These are phyloP conservation scores for Lates calcarifer DNA, from an alignment of 2,113 vertebrate genomes.

Conservation along the genomic window DNA sequence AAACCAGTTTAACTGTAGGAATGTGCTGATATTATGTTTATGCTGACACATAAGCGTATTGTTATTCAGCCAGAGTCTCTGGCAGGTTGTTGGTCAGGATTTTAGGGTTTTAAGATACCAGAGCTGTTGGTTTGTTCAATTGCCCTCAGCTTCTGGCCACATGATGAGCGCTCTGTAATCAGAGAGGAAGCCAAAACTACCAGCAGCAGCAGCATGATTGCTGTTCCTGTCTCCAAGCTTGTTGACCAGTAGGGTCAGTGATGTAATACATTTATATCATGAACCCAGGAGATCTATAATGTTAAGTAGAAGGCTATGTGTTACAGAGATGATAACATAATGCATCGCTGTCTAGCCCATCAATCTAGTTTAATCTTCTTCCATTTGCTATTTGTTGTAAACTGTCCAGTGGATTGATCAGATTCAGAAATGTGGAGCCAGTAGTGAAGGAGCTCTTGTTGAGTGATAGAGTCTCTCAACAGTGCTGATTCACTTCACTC, in stretches of 20 bases:
- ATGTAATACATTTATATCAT: conserved; percentile 32
- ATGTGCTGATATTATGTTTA: conserved; percentile 23
- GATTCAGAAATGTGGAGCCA: conserved; percentile 39
- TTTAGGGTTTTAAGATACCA: conserved; percentile 45
- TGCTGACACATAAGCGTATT: conserved; percentile 19
- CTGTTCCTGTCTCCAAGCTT: conserved; percentile 33
- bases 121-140: conserved; percentile 39
- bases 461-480: conserved; percentile 39
- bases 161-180: conserved; percentile 40
- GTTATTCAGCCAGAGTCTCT: conserved; percentile 13
- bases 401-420: conserved; percentile 47
- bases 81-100: conserved; percentile 24
- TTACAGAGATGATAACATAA: conserved; percentile 39
- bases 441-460: conserved; percentile 66
- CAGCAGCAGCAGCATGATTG: conserved; percentile 32
- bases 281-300: conserved; percentile 41
- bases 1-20: neutral
- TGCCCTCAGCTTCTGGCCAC: conserved; percentile 41
- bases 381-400: conserved; percentile 48
- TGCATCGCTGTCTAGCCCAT: conserved; percentile 44
- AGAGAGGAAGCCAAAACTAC: conserved; percentile 27
- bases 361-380: conserved; percentile 53
- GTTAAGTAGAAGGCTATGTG: conserved; percentile 52
- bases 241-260: neutral
- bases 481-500: conserved; percentile 68